Percentiles rank a stretch among this genome's conserved stretches.
These are phyloP conservation scores for Catamblyrhynchus diadema DNA, from an alignment of 2,797 vertebrate species.

Conservation along the genomic window DNA sequence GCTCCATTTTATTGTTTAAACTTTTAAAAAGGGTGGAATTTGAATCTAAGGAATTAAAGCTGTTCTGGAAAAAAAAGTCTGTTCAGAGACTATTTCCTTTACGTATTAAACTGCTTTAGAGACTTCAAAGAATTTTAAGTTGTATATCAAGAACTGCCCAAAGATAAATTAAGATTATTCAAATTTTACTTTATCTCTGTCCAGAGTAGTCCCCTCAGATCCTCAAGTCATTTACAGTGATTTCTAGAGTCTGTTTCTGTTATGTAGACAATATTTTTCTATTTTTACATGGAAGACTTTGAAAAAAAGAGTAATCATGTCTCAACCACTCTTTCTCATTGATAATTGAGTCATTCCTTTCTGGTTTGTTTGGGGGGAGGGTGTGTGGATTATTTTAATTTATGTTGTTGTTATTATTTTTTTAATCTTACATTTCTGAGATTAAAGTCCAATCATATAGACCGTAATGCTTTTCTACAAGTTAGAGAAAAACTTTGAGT, in stretches of 20 bases:
- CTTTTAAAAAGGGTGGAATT: conserved; percentile 31
- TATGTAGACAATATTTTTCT: neutral
- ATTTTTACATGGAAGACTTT: neutral
- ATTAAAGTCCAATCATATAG: neutral
- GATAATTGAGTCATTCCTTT: neutral
- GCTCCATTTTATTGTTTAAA: conserved; percentile 60
- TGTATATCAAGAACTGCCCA: neutral
- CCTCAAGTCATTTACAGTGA: neutral
- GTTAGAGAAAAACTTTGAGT: neutral
- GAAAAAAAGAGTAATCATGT: neutral
- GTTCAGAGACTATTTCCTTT: neutral
- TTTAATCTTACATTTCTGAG: neutral
- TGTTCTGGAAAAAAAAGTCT: conserved; percentile 12
- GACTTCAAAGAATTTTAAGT: neutral
- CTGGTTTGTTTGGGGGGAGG: neutral
- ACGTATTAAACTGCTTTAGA: conserved; percentile 29
- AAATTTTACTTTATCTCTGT: conserved; percentile 19
- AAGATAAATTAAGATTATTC: conserved; percentile 19
- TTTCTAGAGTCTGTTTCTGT: neutral
- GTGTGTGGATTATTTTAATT: neutral
- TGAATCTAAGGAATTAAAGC: conserved; percentile 51
- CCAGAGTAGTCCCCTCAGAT: neutral
- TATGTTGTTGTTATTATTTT: neutral
- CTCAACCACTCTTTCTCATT: neutral
- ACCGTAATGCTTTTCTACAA: neutral